phyloP scores from a whole-genome alignment of 1,140 invertebrate genomes.

The Drosophila tani region DNA sequence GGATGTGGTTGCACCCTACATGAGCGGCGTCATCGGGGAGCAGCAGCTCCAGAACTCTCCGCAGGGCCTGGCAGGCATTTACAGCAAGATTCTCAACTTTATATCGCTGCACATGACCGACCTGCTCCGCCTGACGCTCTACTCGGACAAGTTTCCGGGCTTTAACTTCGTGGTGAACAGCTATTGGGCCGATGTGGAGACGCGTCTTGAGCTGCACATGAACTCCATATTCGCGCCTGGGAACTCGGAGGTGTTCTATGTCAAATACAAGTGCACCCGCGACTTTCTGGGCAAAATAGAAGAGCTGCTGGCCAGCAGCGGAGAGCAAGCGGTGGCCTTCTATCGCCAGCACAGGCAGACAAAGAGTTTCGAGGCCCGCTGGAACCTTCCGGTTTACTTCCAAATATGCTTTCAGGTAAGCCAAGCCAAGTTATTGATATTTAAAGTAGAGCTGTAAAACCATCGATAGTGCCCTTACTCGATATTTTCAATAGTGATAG shows the following conservation, averaged over 20 bases:
- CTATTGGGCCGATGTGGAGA: slow-evolving; percentile 94
- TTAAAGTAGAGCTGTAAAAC: too few relatives aligned
- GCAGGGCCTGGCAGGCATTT: slow-evolving; percentile 91
- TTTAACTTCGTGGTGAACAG: slow-evolving; percentile 95
- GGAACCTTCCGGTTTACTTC: slow-evolving; percentile 98
- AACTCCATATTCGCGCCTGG: slow-evolving; percentile 95
- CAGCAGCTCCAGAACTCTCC: slow-evolving; percentile 89
- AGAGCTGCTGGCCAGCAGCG: slow-evolving; percentile 87
- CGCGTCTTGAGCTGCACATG: slow-evolving; percentile 90
- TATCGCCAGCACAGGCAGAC: slow-evolving; percentile 89
- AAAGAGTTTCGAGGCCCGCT: slow-evolving; percentile 92
- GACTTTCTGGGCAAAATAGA: slow-evolving; percentile 93
- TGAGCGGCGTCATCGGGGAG: slow-evolving; percentile 92
- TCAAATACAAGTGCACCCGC: slow-evolving; percentile 92
- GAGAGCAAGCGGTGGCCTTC: slow-evolving; percentile 72
- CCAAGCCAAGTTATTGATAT: too few relatives aligned
- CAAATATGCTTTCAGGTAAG: slow-evolving; percentile 93
- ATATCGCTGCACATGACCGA: slow-evolving; percentile 89
- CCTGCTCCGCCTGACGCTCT: slow-evolving; percentile 87
- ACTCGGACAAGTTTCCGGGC: slow-evolving; percentile 89
- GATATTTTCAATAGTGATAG: too few relatives aligned
- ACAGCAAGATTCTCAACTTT: slow-evolving; percentile 90
- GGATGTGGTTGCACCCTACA: slow-evolving; percentile 89
- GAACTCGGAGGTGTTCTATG: slow-evolving; percentile 94
- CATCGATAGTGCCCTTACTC: too few relatives aligned